Conservation (phyloP, 1,140 invertebrate genomes). For the Heliconius himera region DNA sequence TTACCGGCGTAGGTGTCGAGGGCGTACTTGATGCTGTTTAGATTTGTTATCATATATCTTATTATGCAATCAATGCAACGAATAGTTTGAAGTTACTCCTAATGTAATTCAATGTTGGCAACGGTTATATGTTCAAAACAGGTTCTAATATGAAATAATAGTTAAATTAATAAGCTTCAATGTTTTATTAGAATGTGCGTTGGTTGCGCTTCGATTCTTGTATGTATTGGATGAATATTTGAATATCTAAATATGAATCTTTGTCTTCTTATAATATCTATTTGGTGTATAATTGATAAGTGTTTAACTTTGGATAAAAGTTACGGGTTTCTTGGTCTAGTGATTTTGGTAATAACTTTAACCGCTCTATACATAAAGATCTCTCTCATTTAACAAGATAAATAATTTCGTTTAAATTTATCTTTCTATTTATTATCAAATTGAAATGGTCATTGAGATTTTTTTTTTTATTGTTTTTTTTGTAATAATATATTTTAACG, state of each 20-base stretch:
- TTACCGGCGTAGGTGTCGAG: constrained; percentile 28
- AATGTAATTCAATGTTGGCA: not conserved
- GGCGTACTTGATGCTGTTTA: constrained; percentile 16
- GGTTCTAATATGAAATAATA: constrained; percentile 1
- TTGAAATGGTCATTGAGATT: too few relatives aligned
- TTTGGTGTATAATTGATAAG: too few relatives aligned
- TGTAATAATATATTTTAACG: too few relatives aligned
- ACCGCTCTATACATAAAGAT: too few relatives aligned
- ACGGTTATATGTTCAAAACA: not conserved
- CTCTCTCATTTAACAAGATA: too few relatives aligned
- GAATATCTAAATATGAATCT: not conserved
- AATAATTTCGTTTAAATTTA: too few relatives aligned
- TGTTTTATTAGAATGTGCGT: not conserved
- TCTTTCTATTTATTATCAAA: too few relatives aligned
- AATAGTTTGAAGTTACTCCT: constrained; percentile 2
- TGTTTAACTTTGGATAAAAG: too few relatives aligned
- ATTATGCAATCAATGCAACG: constrained; percentile 16
- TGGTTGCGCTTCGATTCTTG: not conserved
- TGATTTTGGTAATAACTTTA: too few relatives aligned
- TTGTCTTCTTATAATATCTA: not conserved
- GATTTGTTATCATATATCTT: constrained; percentile 28
- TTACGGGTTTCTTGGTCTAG: too few relatives aligned
- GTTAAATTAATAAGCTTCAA: not conserved
- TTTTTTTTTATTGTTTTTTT: too few relatives aligned
- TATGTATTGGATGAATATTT: not conserved